phyloP scores from a whole-genome alignment of 2,113 vertebrate species.

The Catagonus wagneri region DNA sequence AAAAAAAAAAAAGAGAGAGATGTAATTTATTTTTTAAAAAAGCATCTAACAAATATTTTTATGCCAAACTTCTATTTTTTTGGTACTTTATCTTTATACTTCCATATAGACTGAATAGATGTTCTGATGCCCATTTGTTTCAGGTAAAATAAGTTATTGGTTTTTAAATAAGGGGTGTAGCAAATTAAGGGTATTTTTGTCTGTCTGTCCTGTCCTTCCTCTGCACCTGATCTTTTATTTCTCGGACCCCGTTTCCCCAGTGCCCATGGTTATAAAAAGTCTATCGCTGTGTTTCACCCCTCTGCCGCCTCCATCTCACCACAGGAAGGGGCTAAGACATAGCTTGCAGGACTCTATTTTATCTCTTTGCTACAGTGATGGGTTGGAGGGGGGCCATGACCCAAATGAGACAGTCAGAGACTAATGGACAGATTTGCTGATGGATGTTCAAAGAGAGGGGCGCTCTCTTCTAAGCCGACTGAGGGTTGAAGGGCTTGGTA shows the following conservation, averaged over 20 bases:
- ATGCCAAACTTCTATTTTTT: neutral
- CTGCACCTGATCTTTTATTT: neutral
- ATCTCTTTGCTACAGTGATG: neutral
- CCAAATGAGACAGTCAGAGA: neutral
- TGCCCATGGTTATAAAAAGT: neutral
- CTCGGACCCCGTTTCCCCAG: neutral
- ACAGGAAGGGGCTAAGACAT: neutral
- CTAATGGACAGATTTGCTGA: slow-evolving; percentile 7
- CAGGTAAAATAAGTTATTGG: neutral
- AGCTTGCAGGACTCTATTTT: neutral
- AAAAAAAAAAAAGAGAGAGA: too few relatives aligned
- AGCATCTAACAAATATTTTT: slow-evolving; percentile 21
- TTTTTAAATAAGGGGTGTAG: slow-evolving; percentile 3
- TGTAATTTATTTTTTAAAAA: slow-evolving; percentile 15
- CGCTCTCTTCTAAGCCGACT: neutral
- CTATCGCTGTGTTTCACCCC: neutral
- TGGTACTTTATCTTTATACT: neutral
- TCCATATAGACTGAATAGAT: neutral
- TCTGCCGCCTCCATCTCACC: neutral
- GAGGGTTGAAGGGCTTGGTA: neutral
- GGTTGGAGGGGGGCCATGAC: neutral
- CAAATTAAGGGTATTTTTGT: neutral
- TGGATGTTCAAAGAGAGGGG: neutral
- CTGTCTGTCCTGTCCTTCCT: neutral
- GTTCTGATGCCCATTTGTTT: neutral